phyloP scores from a whole-genome alignment of 1,140 invertebrate species.

The Trissolcus basalis region DNA sequence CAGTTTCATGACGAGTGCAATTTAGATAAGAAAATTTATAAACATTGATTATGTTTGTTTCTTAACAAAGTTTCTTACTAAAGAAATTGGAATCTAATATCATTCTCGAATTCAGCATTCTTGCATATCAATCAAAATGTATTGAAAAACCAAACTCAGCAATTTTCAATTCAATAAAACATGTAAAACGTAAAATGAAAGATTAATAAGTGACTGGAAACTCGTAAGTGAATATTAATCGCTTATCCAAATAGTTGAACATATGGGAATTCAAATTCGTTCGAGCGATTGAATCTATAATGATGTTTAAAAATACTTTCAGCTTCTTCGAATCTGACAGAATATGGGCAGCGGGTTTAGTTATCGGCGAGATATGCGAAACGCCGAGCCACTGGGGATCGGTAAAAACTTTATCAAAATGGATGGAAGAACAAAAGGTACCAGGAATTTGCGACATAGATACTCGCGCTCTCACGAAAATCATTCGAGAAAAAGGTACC shows the following conservation, averaged over 20 bases:
- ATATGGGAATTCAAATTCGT: no score
- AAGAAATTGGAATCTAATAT: not conserved
- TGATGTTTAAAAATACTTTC: constrained; percentile 13
- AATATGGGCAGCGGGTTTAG: constrained; percentile 94
- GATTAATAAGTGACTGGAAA: no score
- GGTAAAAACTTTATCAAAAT: constrained; percentile 85
- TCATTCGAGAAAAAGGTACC: constrained; percentile 88
- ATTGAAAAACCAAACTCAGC: no score
- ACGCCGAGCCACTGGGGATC: constrained; percentile 94
- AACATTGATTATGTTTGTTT: constrained; percentile 27
- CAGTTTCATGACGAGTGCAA: constrained; percentile 4
- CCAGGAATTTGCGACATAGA: constrained; percentile 95
- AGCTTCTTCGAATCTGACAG: constrained; percentile 94
- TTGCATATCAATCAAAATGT: no score
- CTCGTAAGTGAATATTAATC: no score
- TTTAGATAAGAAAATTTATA: constrained; percentile 25
- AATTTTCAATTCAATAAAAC: no score
- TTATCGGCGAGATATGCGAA: constrained; percentile 93
- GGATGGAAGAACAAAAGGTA: constrained; percentile 87
- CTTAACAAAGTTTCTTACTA: not conserved
- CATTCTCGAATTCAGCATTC: not conserved
- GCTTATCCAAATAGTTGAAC: no score
- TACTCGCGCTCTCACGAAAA: constrained; percentile 91
- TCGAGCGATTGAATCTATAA: no score
- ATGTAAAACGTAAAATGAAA: no score